Evolutionary conservation across 2,888 invertebrate species (phyloP), one percentile per base, ranked within the genome.

Genomic region (Lasioglossum villosulum): DNA sequence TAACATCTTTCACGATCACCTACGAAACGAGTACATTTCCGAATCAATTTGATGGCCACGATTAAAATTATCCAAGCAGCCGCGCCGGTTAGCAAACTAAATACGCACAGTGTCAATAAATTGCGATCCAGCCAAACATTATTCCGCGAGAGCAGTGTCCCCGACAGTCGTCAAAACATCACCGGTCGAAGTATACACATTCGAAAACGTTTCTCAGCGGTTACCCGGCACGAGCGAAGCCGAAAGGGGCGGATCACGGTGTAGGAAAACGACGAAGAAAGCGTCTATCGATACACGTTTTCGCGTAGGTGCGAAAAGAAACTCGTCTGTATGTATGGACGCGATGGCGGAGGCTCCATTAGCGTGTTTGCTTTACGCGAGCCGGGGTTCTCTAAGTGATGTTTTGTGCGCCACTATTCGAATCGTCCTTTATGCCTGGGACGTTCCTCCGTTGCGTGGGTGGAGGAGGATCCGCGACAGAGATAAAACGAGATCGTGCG

Each of bases 281-380:
- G 56, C 73, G 42, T 70, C 66, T 90, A 90, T 90, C 90, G 90
- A 89, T 89, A 87, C 86, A 79, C 48, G 68, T 52, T 77, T 74
- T 52, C 59, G 85, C 34, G 78, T 89, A 87, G 85, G 89, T 85
- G 91, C 89, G 89, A 90, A 92, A 89, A 90, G 90, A 86, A 89
- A 89, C 89, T 88, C 82, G 89, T 88, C 83, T 88, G 85, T 87
- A 88, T 81, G 84, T 84, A 70, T 72, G 71, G 2, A 71, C 74
- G 81, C 71, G 82, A 85, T 76, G 83, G 84, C 59, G 81, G 90
- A 86, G 87, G 92, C 92, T 95, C 95, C 95, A 95, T 95, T 95
- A 95, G 94, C 93, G 91, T 94, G 93, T 95, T 94, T 95, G 93
- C 94, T 88, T 89, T 90, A 88, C 92, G 90, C 79, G 89, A 91